Evolutionary conservation across 2,797 vertebrate species (phyloP).

Genomic region (Ficedula albicollis): DNA sequence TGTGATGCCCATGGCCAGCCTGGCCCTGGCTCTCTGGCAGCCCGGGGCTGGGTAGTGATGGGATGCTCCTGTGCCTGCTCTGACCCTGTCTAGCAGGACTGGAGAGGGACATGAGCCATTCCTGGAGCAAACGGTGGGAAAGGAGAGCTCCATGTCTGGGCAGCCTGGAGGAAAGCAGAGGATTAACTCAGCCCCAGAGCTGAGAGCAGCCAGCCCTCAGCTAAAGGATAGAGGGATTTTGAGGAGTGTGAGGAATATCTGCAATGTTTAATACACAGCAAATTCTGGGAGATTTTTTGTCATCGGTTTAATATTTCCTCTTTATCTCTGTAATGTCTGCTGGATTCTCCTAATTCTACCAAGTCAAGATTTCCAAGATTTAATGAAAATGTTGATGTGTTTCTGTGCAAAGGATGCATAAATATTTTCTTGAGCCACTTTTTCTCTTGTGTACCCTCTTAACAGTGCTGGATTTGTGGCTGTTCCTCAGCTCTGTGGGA

Average conservation of each 20-base stretch:
- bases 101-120: accelerated
- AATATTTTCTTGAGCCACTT: neutral
- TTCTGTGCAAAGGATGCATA: neutral
- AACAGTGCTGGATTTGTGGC: neutral
- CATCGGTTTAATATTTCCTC: neutral
- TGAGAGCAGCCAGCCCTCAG: neutral
- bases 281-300: neutral
- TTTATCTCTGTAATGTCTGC: neutral
- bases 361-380: neutral
- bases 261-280: neutral
- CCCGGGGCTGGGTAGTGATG: neutral
- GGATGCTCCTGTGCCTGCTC: neutral
- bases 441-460: neutral
- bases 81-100: neutral
- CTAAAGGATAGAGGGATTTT: neutral
- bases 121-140: neutral
- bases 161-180: neutral
- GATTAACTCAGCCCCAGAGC: neutral
- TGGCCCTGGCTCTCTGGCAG: neutral
- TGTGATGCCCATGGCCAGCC: neutral
- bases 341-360: neutral
- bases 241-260: neutral
- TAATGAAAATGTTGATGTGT: neutral
- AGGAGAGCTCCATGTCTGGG: neutral
- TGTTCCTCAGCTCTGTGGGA: neutral